A percentile compares a stretch with the other conserved stretches of the same genome.
Conservation (phyloP, 2,113 vertebrate species). For the Guaruba guarouba region DNA sequence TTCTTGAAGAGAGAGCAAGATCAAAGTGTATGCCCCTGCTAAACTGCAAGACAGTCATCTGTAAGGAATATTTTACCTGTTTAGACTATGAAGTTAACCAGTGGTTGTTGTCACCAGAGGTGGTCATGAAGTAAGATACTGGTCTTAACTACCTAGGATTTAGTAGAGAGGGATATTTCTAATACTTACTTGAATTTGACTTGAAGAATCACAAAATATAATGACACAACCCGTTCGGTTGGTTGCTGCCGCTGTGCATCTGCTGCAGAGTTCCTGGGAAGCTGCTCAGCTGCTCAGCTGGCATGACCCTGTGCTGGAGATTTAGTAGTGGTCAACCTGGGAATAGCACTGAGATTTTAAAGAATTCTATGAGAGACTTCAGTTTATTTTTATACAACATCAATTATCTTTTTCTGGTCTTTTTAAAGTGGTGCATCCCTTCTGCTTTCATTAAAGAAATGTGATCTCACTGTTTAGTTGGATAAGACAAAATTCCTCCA, state of each 20-base stretch:
- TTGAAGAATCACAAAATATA: not conserved
- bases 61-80: not conserved
- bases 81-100: not conserved
- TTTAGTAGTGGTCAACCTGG: not conserved
- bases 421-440: not conserved
- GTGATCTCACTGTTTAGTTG: constrained; percentile 40
- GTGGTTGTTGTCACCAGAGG: not conserved
- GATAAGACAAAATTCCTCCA: constrained; percentile 66
- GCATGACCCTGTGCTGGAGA: not conserved
- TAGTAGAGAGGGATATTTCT: not conserved
- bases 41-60: not conserved
- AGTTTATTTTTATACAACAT: not conserved
- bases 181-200: not conserved
- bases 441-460: constrained; percentile 65
- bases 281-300: not conserved
- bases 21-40: not conserved
- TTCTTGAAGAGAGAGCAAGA: not conserved
- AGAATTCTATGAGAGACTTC: not conserved
- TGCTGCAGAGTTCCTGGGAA: not conserved
- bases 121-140: not conserved
- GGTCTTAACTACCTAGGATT: not conserved
- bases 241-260: not conserved
- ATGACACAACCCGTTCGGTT: fast-evolving
- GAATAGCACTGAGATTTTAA: not conserved
- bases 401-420: not conserved